Base-by-base conservation (phyloP, 2,113 vertebrate genomes). In the Machaerirhynchus nigripectus region DNA sequence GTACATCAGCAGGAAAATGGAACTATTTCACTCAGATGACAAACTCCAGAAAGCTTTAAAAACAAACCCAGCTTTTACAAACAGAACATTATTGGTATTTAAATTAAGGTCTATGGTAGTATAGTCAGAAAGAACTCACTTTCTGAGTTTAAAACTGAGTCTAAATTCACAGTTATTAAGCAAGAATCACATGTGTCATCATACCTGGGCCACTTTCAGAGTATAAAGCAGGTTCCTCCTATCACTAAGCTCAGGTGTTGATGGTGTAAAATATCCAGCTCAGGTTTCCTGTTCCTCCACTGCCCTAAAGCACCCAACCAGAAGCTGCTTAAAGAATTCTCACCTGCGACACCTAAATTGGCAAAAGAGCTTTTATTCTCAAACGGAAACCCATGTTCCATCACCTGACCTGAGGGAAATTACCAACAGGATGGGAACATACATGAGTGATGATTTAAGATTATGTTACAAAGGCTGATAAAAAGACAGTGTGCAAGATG, bases 261-360 rank as follows among this genome's bases (percentile, higher is more conserved):
- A 19, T 14, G 18, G 14, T 18, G 4, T 7, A 64, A 69, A 56
- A 60, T 7, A 31, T 3, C 28, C 31, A 76, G 1, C 0, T 0
- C 1, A 1, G 1, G 0, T 12, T 19, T 63, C 18, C 13, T 27
- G 30, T 55, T 42, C 35, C 37, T 68, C 16, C 23, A 2, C n/a
- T 74, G 1, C 27, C 37, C 68, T 15, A 24, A 42, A 40, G 2
- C 26, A 42, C 30, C 44, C 59, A 42, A 7, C 3, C 55, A 93
- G 15, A 20, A 39, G 2, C 15, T 50, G 1, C 8, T 44, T 37
- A 13, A 77, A 86, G 28, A 56, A 2, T 13, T 68, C 82, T 30
- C 15, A 78, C 47, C 59, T 44, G 10, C 19, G 11, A 1, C 2
- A 13, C 12, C 26, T n/a, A n/a, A 9, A 31, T 1, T 15, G n/a